Conservation (phyloP, 1,140 invertebrate genomes). For the Drosophila teissieri region DNA sequence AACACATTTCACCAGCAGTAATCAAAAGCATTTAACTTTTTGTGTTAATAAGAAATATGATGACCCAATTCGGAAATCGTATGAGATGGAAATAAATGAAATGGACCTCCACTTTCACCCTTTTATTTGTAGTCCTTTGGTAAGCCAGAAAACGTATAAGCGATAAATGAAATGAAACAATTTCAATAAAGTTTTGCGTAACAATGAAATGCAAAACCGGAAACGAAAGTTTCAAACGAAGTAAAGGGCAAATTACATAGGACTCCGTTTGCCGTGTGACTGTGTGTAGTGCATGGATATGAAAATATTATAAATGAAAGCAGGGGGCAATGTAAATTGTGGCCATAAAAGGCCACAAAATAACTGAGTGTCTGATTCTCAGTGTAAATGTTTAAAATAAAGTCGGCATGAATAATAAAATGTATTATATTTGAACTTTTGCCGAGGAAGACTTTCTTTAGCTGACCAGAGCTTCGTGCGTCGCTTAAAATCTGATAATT, state of each 20-base stretch:
- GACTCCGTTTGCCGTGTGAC: constrained; percentile 13
- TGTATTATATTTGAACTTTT: constrained; percentile 26
- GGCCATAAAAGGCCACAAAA: constrained; percentile 67
- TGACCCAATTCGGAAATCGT: neutral
- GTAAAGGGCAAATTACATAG: constrained; percentile 77
- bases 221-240: constrained; percentile 72
- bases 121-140: constrained; percentile 10
- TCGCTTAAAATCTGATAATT: too few relatives aligned
- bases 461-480: too few relatives aligned
- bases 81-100: constrained; percentile 6
- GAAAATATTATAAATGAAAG: constrained; percentile 74
- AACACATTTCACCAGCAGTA: too few relatives aligned
- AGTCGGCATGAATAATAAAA: constrained; percentile 39
- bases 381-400: neutral
- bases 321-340: constrained; percentile 72
- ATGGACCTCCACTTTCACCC: neutral
- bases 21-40: too few relatives aligned
- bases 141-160: constrained; percentile 66
- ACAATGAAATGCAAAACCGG: constrained; percentile 66
- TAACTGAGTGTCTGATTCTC: constrained; percentile 43
- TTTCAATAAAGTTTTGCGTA: constrained; percentile 75
- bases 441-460: neutral
- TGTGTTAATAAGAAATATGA: too few relatives aligned
- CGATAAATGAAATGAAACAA: constrained; percentile 79
- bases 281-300: neutral